Percentiles rank a stretch among this genome's conserved stretches.
Conservation (phyloP, 2,113 vertebrate species). For the Todiramphus saurophagus region DNA sequence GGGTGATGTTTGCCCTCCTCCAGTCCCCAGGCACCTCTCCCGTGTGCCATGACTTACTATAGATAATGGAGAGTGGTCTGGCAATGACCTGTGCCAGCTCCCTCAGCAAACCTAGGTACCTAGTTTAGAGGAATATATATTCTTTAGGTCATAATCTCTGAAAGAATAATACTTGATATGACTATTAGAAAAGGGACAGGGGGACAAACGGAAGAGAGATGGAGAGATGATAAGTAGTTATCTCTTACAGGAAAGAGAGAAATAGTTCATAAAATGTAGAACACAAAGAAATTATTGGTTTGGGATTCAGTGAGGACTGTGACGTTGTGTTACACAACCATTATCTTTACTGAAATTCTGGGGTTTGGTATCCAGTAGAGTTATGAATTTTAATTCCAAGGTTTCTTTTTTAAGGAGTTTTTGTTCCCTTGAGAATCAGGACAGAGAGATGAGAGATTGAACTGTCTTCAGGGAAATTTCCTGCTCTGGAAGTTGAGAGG, state of each 20-base stretch:
- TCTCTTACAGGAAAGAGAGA: background rate
- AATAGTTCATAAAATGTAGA: background rate
- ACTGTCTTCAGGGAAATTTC: background rate
- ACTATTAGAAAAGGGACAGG: background rate
- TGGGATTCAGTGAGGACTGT: background rate
- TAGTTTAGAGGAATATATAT: background rate
- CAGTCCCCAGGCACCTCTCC: too few species aligned
- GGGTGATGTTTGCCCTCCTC: too few species aligned
- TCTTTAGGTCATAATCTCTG: background rate
- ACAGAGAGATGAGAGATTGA: background rate
- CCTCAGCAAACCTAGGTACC: background rate
- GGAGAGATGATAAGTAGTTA: background rate
- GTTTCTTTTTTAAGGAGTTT: background rate
- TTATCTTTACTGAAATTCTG: background rate
- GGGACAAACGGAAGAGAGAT: background rate
- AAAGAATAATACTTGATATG: background rate
- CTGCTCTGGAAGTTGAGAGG: background rate
- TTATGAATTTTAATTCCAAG: background rate
- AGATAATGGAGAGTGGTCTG: too few species aligned
- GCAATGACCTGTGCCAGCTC: too few species aligned
- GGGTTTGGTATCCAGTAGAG: background rate
- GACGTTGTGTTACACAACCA: background rate
- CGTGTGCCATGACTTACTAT: too few species aligned
- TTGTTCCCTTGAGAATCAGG: background rate
- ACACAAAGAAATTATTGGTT: background rate